Conservation (phyloP, 1,140 invertebrate genomes). For the Drosophila tani region DNA sequence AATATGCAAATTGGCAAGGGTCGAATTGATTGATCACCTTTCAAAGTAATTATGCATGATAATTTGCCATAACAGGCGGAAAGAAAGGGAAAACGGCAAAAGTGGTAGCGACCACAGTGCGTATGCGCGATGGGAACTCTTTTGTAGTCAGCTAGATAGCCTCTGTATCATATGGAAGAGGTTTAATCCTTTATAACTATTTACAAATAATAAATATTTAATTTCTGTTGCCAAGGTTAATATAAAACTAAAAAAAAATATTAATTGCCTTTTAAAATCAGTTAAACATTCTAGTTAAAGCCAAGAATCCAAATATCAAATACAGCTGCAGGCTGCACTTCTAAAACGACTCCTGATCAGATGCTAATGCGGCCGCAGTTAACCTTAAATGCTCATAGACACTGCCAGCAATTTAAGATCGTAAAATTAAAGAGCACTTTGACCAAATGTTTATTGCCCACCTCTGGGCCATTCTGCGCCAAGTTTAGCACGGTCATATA, state of each 20-base stretch:
- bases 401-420: slow-evolving; percentile 4
- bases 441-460: slow-evolving; percentile 14
- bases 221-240: no score
- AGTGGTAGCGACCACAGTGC: slow-evolving; percentile 33
- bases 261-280: no score
- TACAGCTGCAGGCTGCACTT: background rate
- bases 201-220: no score
- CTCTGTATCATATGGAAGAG: background rate
- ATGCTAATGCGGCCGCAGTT: background rate
- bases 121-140: slow-evolving; percentile 54
- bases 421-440: slow-evolving; percentile 28
- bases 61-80: slow-evolving; percentile 32
- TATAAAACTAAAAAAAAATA: no score
- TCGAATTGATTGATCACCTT: slow-evolving; percentile 68
- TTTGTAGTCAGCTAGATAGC: background rate
- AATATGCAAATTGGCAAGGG: slow-evolving; percentile 74
- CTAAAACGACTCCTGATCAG: slow-evolving; percentile 5
- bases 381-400: background rate
- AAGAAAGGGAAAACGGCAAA: background rate
- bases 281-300: no score
- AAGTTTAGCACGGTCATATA: slow-evolving; percentile 15
- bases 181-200: no score
- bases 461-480: background rate
- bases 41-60: slow-evolving; percentile 65
- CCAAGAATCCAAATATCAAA: background rate